phyloP scores from a whole-genome alignment of 2,797 vertebrate genomes.

The Setipinna tenuifilis region DNA sequence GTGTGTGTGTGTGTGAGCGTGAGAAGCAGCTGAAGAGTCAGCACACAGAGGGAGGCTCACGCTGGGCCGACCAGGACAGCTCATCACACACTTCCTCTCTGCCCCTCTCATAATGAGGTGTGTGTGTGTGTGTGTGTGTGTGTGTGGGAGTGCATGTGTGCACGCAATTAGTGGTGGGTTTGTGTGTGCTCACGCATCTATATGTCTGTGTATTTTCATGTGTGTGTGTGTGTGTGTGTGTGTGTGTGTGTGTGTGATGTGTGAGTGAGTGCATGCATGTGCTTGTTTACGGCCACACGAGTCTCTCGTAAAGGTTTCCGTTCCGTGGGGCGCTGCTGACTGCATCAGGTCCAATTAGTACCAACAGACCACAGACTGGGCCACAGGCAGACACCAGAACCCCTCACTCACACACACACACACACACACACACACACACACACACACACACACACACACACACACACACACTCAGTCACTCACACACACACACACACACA shows the following conservation, averaged over 20 bases:
- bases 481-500: slow-evolving; percentile 53
- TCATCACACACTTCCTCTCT: slow-evolving; percentile 9
- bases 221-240: slow-evolving; percentile 35
- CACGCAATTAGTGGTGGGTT: too few species aligned
- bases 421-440: slow-evolving; percentile 27
- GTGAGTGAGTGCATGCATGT: neutral
- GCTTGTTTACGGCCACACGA: slow-evolving; percentile 5
- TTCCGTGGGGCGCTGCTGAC: slow-evolving; percentile 58
- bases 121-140: too few species aligned
- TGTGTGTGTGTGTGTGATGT: slow-evolving; percentile 17
- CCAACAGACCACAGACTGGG: slow-evolving; percentile 38
- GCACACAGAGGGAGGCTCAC: neutral
- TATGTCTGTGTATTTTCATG: slow-evolving; percentile 5
- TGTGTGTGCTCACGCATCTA: too few species aligned
- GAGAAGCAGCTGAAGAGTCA: slow-evolving; percentile 12
- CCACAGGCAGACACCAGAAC: slow-evolving; percentile 56
- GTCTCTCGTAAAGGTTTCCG: slow-evolving; percentile 9
- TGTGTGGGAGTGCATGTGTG: too few species aligned
- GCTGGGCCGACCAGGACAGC: slow-evolving; percentile 13
- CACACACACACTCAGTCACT: slow-evolving; percentile 68
- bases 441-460: slow-evolving; percentile 59
- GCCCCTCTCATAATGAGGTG: slow-evolving; percentile 10
- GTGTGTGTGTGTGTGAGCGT: slow-evolving; percentile 1
- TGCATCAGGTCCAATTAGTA: slow-evolving; percentile 70
- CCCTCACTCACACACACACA: slow-evolving; percentile 39